These are phyloP conservation scores for Aplysina aerophoba DNA, from an alignment of 37 sponge, comb jelly and placozoan species.

Conservation along the genomic window DNA sequence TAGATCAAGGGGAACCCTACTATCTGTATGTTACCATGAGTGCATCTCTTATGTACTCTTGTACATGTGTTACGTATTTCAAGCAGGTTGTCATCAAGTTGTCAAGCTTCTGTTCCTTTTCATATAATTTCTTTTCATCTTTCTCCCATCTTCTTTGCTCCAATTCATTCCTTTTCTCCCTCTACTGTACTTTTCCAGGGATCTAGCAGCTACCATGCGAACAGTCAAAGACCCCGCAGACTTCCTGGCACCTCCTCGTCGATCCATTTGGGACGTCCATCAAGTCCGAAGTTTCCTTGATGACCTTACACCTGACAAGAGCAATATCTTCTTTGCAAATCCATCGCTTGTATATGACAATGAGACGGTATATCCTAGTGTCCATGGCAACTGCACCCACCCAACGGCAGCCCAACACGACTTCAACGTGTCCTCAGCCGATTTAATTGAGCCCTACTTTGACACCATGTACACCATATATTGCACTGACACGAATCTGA, in stretches of 20 bases:
- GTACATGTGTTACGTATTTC: no score
- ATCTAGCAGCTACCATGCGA: slow-evolving; percentile 54
- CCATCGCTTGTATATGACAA: slow-evolving; percentile 4
- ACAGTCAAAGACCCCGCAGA: slow-evolving; percentile 51
- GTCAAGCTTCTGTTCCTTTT: no score
- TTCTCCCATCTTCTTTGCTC: not conserved
- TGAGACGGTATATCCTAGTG: not conserved
- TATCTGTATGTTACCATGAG: no score
- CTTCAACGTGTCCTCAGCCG: slow-evolving; percentile 24
- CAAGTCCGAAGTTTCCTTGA: slow-evolving; percentile 13
- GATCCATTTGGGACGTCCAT: slow-evolving; percentile 39
- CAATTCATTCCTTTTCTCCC: no score
- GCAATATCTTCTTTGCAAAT: slow-evolving; percentile 55
- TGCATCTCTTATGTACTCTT: no score
- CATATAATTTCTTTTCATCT: no score
- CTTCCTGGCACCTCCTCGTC: slow-evolving; percentile 62
- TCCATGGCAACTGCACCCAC: not conserved
- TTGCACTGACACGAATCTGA: not conserved
- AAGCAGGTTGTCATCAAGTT: no score
- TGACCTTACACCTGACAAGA: slow-evolving; percentile 42
- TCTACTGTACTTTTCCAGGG: slow-evolving; percentile 2
- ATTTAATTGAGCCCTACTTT: slow-evolving; percentile 57
- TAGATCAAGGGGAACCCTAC: no score
- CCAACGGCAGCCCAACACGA: not conserved
- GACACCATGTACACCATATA: slow-evolving; percentile 21